Conservation (phyloP, 2,113 vertebrate species). For the Macquaria ambigua region DNA sequence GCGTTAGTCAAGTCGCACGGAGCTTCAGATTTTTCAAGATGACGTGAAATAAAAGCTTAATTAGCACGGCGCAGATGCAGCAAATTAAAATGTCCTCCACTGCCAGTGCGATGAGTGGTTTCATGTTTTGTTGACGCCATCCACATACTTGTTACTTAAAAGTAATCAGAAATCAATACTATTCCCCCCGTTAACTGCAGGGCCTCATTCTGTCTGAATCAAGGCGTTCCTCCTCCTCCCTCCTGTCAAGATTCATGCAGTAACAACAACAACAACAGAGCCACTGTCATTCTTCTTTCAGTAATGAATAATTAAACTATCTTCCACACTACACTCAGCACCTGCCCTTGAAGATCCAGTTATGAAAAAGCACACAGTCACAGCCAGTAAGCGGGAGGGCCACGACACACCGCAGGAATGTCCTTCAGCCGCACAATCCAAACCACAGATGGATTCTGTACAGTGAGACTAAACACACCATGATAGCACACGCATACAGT, state of each 20-base stretch:
- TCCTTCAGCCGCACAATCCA: slow-evolving; percentile 64
- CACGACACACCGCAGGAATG: slow-evolving; percentile 74
- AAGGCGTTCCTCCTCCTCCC: slow-evolving; percentile 28
- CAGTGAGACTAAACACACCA: slow-evolving; percentile 66
- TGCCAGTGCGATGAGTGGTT: neutral
- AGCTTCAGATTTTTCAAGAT: neutral
- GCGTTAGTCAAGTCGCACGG: too few relatives aligned
- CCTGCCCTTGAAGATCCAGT: slow-evolving; percentile 68
- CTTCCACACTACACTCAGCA: slow-evolving; percentile 47
- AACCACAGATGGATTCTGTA: slow-evolving; percentile 67
- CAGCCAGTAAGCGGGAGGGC: slow-evolving; percentile 48
- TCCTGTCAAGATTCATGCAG: slow-evolving; percentile 45
- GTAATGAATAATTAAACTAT: slow-evolving; percentile 61
- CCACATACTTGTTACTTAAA: slow-evolving; percentile 11
- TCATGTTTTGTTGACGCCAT: slow-evolving; percentile 3
- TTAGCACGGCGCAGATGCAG: neutral
- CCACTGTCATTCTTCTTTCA: slow-evolving; percentile 40
- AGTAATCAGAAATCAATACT: slow-evolving; percentile 55
- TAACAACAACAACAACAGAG: slow-evolving; percentile 43
- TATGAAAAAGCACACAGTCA: slow-evolving; percentile 56
- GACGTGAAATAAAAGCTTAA: neutral
- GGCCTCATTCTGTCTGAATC: slow-evolving; percentile 48
- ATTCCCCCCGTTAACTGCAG: slow-evolving; percentile 13
- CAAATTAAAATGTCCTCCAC: neutral
- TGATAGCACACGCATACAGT: slow-evolving; percentile 36